Evolutionary conservation across 2,888 invertebrate species (phyloP), one percentile per base, ranked within the genome.

Genomic region (Schrankia costaestrigalis): DNA sequence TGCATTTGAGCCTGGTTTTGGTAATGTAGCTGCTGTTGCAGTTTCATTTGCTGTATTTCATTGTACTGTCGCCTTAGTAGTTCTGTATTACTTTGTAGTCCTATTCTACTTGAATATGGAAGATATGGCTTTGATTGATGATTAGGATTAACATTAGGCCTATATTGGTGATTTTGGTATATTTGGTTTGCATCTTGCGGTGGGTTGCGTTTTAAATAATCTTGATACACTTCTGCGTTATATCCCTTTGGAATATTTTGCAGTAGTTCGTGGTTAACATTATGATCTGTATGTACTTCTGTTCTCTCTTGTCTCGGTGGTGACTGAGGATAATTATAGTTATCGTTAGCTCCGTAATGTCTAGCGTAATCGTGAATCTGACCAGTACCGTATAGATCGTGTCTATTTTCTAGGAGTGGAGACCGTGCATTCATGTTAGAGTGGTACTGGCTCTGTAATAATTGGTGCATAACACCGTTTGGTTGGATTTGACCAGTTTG

Each of bases 1-100:
- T 90, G 90, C 76, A 90, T 89, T 52, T 89, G 85, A 12, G 91
- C 91, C 59, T 91, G 91, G 52, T 89, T 91, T 49, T 91, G 91
- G 46, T 91, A 91, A 49, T 90, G 90, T 60, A 91, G 70, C 63
- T 91, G 91, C 21, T 90, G 90, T 52, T 91, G 90, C 49, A 91
- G 66, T 68, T 91, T 91, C 79, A 91, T 90, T 66, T 91, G 90
- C 57, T 91, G 91, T 48, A 91, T 77, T 68, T 91, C 91, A 54
- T 90, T 91, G 46, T 91, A 91, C 58, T 91, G 91, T 47, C 89
- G 82, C 50, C 90, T 81, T 52, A 91, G 67, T 47, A 91, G 51
- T 47, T 91, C 90, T 25, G 91, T 90, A 48, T 91, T 90, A 63
- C 91, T 91, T 40, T 86, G 84, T 12, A 85, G 76, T 50, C 87